phyloP scores from a whole-genome alignment of 2,797 vertebrate genomes.

The Cygnus olor region DNA sequence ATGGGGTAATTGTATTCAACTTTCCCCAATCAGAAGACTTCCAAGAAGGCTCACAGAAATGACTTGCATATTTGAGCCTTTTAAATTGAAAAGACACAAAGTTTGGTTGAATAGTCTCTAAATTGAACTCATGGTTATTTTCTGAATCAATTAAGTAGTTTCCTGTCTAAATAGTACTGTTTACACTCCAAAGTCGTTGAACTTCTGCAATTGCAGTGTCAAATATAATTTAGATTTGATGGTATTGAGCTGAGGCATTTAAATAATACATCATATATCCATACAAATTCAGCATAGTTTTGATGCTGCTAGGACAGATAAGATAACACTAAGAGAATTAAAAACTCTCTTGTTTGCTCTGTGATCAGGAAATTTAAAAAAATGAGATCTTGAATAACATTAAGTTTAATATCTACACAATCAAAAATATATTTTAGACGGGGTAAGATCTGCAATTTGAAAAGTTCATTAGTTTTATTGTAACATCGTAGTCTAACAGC shows the following conservation, averaged over 20 bases:
- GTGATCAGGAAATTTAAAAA: background rate
- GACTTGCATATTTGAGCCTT: background rate
- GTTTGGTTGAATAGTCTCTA: background rate
- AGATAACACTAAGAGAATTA: background rate
- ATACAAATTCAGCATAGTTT: background rate
- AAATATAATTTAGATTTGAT: slow-evolving; percentile 18
- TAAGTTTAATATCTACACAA: slow-evolving; percentile 26
- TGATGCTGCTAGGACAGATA: background rate
- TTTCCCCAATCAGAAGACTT: background rate
- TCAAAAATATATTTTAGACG: slow-evolving; percentile 11
- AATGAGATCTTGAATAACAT: background rate
- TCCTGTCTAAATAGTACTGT: background rate
- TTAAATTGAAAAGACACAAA: background rate
- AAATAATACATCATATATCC: background rate
- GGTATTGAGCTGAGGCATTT: background rate
- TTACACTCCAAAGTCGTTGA: slow-evolving; percentile 12
- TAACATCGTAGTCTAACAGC: slow-evolving; percentile 21
- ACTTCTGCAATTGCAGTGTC: background rate
- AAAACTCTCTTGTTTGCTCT: background rate
- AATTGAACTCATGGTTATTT: background rate
- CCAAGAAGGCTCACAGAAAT: background rate
- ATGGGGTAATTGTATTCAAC: background rate
- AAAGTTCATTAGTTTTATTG: slow-evolving; percentile 44
- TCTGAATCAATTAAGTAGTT: background rate
- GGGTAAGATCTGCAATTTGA: background rate